Evolutionary conservation across 2,797 vertebrate species (phyloP).

Genomic region (Brachyrhaphis roseni): DNA sequence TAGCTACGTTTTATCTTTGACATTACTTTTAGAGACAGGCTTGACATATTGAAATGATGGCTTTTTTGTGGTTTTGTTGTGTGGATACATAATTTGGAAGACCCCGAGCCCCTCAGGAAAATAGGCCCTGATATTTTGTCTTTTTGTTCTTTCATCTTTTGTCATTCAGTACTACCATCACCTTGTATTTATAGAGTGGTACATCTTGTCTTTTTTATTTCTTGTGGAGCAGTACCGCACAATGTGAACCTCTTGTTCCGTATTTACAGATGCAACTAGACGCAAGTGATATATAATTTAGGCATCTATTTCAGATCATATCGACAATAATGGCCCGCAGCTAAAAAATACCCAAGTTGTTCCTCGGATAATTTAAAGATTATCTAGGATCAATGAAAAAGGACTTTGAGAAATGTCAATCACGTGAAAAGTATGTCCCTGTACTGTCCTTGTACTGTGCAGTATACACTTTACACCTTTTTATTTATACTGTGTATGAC

Average conservation of each 20-base stretch:
- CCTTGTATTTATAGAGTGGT: not conserved
- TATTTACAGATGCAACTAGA: not conserved
- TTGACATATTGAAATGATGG: conserved; percentile 48
- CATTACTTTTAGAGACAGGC: conserved; percentile 47
- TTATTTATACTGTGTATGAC: not conserved
- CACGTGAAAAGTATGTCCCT: not conserved
- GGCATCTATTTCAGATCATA: not conserved
- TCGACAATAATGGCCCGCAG: not conserved
- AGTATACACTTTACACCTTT: not conserved
- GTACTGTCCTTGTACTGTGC: not conserved
- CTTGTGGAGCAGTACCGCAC: not conserved
- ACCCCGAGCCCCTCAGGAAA: conserved; percentile 33
- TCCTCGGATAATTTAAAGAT: not conserved
- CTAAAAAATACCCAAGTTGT: not conserved
- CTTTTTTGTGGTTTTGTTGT: conserved; percentile 1
- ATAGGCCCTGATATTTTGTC: conserved; percentile 35
- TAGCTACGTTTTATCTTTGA: conserved; percentile 30
- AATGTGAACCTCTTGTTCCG: not conserved
- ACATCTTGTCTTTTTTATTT: not conserved
- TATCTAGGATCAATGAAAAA: not conserved
- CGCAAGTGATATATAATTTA: not conserved
- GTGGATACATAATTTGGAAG: conserved; percentile 11
- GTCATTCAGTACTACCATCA: not conserved
- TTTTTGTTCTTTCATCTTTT: conserved; percentile 31
- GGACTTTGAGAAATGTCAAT: not conserved